Conservation (phyloP, 2,888 invertebrate species). For the Hybos culiciformis region DNA sequence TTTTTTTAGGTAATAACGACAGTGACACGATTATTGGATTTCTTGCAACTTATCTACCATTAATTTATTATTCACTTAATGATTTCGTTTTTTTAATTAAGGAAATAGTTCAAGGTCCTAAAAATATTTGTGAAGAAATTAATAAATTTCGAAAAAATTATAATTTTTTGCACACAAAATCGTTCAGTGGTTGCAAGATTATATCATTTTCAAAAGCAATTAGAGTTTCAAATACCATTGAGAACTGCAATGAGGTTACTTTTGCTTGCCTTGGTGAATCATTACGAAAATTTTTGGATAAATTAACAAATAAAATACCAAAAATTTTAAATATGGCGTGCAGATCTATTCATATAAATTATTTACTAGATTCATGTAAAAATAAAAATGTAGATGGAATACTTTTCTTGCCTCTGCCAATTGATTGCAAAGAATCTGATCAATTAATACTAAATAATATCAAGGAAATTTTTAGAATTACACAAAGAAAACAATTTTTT, state of each 20-base stretch:
- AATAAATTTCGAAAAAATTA: constrained; percentile 26
- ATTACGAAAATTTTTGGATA: constrained; percentile 26
- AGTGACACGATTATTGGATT: constrained; percentile 25
- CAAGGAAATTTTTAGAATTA: constrained; percentile 26
- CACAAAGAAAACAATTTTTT: constrained; percentile 28
- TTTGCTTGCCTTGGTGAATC: constrained; percentile 30
- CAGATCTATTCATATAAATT: constrained; percentile 29
- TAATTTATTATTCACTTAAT: constrained; percentile 27
- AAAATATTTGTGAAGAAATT: constrained; percentile 31
- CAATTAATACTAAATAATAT: constrained; percentile 12
- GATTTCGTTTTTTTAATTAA: constrained; percentile 27
- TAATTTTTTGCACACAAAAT: constrained; percentile 30
- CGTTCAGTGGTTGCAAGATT: constrained; percentile 32
- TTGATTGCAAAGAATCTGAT: constrained; percentile 21
- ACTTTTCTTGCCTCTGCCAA: constrained; percentile 29
- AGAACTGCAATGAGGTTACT: constrained; percentile 27
- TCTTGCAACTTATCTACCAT: constrained; percentile 26
- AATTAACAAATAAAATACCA: constrained; percentile 20
- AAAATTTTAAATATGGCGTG: constrained; percentile 28
- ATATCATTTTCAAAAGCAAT: constrained; percentile 31
- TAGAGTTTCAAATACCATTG: constrained; percentile 27
- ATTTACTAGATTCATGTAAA: constrained; percentile 27
- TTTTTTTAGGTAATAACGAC: constrained; percentile 21
- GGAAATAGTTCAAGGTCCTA: constrained; percentile 29
- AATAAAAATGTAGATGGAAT: constrained; percentile 30